Evolutionary conservation across 1,140 invertebrate genomes (phyloP).

Genomic region (Drosophila ohnishii): DNA sequence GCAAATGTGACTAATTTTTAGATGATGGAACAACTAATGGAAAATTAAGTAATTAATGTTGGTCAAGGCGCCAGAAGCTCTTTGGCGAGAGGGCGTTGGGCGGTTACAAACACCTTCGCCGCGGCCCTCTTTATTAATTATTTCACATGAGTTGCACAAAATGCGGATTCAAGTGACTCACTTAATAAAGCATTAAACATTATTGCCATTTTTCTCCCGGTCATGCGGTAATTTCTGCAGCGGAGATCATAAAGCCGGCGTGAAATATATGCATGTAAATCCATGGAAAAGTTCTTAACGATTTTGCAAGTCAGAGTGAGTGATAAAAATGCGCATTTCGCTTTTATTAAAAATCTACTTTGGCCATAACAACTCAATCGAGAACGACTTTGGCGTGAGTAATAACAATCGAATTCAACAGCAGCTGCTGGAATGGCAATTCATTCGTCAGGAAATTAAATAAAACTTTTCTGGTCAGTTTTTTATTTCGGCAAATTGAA

Average conservation of each 20-base stretch:
- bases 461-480: slow-evolving; percentile 22
- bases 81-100: slow-evolving; percentile 3
- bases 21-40: slow-evolving; percentile 50
- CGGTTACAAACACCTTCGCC: slow-evolving; percentile 15
- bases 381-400: slow-evolving; percentile 4
- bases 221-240: slow-evolving; percentile 31
- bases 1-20: slow-evolving; percentile 49
- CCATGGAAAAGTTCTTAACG: slow-evolving; percentile 13
- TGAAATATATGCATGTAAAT: slow-evolving; percentile 37
- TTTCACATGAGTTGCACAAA: slow-evolving; percentile 73
- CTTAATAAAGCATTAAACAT: slow-evolving; percentile 58
- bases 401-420: slow-evolving; percentile 2
- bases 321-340: slow-evolving; percentile 14
- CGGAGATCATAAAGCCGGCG: slow-evolving; percentile 27
- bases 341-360: slow-evolving; percentile 34
- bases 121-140: slow-evolving; percentile 54
- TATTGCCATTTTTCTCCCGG: slow-evolving; percentile 36
- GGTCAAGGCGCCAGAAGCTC: slow-evolving; percentile 40
- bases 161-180: slow-evolving; percentile 41
- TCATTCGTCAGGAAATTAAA: slow-evolving; percentile 27
- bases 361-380: slow-evolving; percentile 24
- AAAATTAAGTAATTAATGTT: slow-evolving; percentile 54
- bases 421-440: not conserved
- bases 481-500: slow-evolving; percentile 35
- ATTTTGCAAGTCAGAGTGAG: slow-evolving; percentile 48